phyloP scores from a whole-genome alignment of 2,113 vertebrate genomes.

The Sialia sialis region DNA sequence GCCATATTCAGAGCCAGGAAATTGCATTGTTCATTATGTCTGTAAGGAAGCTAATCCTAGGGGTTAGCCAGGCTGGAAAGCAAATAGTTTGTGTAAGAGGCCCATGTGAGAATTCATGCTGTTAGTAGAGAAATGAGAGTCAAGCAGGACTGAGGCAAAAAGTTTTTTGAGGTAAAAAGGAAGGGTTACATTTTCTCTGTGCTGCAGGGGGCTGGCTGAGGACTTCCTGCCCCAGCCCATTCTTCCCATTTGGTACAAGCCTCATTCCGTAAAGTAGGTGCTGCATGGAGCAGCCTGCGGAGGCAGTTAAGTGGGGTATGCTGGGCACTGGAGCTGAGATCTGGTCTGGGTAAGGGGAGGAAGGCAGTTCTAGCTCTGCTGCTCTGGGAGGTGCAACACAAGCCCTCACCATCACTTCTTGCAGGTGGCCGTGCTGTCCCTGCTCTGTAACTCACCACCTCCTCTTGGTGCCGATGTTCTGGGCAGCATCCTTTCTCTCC shows the following conservation, averaged over 20 bases:
- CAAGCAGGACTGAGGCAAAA: neutral
- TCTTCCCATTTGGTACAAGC: neutral
- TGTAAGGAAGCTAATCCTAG: neutral
- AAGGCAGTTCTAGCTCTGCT: accelerated
- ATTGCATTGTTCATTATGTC: neutral
- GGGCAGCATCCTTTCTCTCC: neutral
- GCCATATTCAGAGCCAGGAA: neutral
- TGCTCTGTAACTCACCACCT: neutral
- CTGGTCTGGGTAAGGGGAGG: neutral
- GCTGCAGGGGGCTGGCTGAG: neutral
- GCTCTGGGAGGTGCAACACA: neutral
- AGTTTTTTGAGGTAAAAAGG: neutral
- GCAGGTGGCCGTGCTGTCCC: neutral
- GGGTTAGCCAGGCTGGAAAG: neutral
- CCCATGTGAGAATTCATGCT: neutral
- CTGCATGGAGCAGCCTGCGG: accelerated
- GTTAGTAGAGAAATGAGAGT: neutral
- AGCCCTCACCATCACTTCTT: accelerated
- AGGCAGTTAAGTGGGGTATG: accelerated
- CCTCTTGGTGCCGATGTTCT: neutral
- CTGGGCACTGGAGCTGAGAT: neutral
- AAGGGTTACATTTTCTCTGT: neutral
- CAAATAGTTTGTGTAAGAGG: neutral
- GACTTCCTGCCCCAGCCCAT: neutral
- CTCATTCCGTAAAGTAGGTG: neutral